Percentiles rank a stretch among this genome's conserved stretches.
phyloP scores from a whole-genome alignment of 2,113 vertebrate genomes.

The Burhinus oedicnemus region DNA sequence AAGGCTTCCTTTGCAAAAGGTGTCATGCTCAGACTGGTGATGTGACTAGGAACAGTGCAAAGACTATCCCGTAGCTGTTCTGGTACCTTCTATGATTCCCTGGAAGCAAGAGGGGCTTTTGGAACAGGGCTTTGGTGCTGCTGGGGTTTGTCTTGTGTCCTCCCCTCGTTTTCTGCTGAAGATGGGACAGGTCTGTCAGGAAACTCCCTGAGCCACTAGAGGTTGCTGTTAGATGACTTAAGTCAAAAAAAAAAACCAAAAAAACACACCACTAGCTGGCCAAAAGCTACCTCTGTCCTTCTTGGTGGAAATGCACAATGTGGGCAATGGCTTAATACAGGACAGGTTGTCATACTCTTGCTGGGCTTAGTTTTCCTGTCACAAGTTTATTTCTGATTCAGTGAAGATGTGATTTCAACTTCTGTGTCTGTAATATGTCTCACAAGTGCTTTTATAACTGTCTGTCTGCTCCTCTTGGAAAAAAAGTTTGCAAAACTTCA shows the following conservation, averaged over 20 bases:
- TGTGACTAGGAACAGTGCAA: neutral
- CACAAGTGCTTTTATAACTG: neutral
- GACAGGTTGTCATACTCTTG: neutral
- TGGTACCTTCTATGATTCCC: neutral
- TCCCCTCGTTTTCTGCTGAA: neutral
- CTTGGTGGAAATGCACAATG: neutral
- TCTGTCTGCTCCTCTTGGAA: neutral
- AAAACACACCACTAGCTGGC: neutral
- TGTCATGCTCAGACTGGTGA: neutral
- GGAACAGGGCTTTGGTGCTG: neutral
- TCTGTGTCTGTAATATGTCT: neutral
- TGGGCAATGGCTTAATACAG: neutral
- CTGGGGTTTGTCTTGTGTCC: neutral
- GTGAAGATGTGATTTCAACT: neutral
- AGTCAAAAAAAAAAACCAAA: neutral
- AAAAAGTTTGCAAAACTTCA: neutral
- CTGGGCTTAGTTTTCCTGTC: neutral
- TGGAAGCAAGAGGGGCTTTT: neutral
- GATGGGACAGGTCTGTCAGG: neutral
- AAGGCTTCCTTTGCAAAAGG: neutral
- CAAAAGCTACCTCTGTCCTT: neutral
- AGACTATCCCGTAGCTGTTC: neutral
- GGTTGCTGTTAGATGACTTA: slow-evolving; percentile 54
- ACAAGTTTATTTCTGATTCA: neutral
- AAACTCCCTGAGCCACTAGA: slow-evolving; percentile 33